phyloP scores from a whole-genome alignment of 2,888 invertebrate species.

The Poecilobothrus nobilitatus region DNA sequence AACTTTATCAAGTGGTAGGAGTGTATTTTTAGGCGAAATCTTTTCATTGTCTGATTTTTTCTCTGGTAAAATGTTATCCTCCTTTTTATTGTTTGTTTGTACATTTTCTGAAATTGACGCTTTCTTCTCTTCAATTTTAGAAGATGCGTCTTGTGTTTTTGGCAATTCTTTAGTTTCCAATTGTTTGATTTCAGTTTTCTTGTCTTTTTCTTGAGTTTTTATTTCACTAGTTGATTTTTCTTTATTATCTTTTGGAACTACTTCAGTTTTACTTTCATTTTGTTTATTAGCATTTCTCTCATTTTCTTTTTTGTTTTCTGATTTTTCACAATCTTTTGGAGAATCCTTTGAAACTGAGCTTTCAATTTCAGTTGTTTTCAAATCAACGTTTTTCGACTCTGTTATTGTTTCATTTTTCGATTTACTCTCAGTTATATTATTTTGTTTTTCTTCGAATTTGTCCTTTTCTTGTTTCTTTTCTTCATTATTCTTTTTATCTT shows the following conservation, averaged over 20 bases:
- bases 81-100: slow-evolving; percentile 14
- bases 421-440: not conserved
- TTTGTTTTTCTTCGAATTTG: not conserved
- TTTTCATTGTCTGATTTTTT: not conserved
- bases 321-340: not conserved
- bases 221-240: slow-evolving; percentile 16
- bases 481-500: not conserved
- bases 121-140: slow-evolving; percentile 16
- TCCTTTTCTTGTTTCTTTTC: not conserved
- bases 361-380: slow-evolving; percentile 8
- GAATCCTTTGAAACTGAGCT: not conserved
- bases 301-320: not conserved
- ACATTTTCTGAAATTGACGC: slow-evolving; percentile 18
- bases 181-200: slow-evolving; percentile 14
- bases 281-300: not conserved
- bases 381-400: slow-evolving; percentile 10
- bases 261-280: slow-evolving; percentile 12
- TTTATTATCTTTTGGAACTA: slow-evolving; percentile 17
- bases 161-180: not conserved
- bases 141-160: not conserved
- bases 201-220: slow-evolving; percentile 17
- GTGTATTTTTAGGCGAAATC: not conserved
- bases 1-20: not conserved
- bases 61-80: slow-evolving; percentile 17
- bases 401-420: slow-evolving; percentile 9